These are phyloP conservation scores for Therioaphis trifolii DNA, from an alignment of 2,888 invertebrate species.

Conservation along the genomic window DNA sequence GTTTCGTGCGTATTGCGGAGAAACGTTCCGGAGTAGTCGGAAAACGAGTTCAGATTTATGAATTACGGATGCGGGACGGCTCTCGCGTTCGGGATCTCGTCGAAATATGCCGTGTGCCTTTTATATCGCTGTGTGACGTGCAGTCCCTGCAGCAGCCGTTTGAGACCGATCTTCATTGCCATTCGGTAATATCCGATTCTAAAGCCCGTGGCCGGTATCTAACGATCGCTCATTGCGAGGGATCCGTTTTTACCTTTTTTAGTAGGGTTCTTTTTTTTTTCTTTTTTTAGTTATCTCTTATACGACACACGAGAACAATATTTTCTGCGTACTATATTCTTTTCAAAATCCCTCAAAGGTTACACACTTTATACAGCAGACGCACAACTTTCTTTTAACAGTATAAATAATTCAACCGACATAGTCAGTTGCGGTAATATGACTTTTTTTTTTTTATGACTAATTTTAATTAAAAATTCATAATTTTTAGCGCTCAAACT, in stretches of 20 bases:
- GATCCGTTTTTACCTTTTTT: conserved; percentile 5
- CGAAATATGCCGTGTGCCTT: background rate
- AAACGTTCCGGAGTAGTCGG: no score
- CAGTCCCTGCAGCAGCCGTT: background rate
- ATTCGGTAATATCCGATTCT: background rate
- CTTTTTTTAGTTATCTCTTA: conserved; percentile 1
- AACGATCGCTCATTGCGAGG: conserved; percentile 33
- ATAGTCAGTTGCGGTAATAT: conserved; percentile 3
- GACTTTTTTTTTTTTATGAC: conserved; percentile 1
- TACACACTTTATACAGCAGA: background rate
- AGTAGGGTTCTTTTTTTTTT: background rate
- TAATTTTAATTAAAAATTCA: conserved; percentile 33
- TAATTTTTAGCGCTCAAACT: conserved; percentile 16
- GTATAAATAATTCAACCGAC: conserved; percentile 11
- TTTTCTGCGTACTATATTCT: background rate
- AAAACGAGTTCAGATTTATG: no score
- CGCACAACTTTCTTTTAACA: conserved; percentile 32
- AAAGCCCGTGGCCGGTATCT: conserved; percentile 13
- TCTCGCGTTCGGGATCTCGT: background rate
- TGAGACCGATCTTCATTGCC: background rate
- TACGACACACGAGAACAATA: background rate
- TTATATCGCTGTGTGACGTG: background rate
- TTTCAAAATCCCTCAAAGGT: conserved; percentile 3
- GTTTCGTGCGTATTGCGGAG: no score
- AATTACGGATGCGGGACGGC: no score